These are phyloP conservation scores for Ochotona curzoniae DNA, from an alignment of 2,113 vertebrate genomes.

Conservation along the genomic window DNA sequence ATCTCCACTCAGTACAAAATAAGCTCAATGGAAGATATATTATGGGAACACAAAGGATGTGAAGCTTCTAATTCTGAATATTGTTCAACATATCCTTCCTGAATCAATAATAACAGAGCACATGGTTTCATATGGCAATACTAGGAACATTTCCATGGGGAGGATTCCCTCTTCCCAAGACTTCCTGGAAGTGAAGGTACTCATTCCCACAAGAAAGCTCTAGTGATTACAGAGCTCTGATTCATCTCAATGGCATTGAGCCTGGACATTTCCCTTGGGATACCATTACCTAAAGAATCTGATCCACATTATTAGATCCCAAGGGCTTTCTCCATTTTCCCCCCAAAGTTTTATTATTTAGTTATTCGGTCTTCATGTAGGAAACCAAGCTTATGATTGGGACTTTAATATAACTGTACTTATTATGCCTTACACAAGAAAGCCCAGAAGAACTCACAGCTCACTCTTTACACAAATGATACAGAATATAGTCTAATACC, in stretches of 20 bases:
- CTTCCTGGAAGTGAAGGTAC: neutral
- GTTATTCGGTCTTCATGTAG: constrained; percentile 44
- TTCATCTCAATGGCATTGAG: neutral
- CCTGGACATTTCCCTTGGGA: neutral
- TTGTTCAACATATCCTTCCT: neutral
- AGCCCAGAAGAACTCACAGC: neutral
- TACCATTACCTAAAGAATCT: neutral
- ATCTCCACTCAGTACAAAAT: neutral
- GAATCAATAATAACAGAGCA: neutral
- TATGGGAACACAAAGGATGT: neutral
- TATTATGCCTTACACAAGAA: constrained; percentile 34
- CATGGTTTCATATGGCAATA: neutral
- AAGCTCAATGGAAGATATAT: neutral
- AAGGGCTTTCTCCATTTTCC: constrained; percentile 25
- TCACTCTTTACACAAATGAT: neutral
- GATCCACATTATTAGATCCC: neutral
- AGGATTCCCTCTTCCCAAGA: neutral
- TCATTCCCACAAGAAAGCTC: neutral
- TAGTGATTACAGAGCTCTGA: constrained; percentile 24
- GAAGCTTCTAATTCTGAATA: neutral
- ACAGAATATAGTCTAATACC: neutral
- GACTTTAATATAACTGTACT: constrained; percentile 21
- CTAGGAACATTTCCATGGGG: neutral
- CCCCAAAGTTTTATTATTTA: constrained; percentile 30
- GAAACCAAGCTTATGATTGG: constrained; percentile 6